Conservation (phyloP, 2,113 vertebrate species). For the Epinephelus fuscoguttatus region DNA sequence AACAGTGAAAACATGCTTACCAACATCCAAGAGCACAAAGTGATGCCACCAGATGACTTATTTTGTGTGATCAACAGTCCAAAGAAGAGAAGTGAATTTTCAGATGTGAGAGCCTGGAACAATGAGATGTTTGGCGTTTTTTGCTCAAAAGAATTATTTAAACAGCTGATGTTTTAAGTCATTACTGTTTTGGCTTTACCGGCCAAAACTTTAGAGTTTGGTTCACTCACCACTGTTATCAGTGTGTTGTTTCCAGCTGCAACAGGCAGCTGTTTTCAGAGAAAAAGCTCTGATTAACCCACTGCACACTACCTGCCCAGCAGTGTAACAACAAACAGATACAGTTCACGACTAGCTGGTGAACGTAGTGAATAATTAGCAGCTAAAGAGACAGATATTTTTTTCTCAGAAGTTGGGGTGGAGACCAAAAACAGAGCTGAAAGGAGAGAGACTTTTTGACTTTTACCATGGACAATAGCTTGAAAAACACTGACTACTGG, state of each 20-base stretch:
- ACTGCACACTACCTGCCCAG: no score
- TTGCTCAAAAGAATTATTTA: neutral
- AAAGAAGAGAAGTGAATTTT: neutral
- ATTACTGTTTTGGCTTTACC: neutral
- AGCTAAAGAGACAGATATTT: neutral
- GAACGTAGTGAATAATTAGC: neutral
- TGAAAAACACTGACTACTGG: no score
- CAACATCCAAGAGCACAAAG: no score
- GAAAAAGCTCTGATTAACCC: no score
- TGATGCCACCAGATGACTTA: no score
- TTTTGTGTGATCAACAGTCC: no score
- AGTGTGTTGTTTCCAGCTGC: neutral
- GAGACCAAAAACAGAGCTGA: neutral
- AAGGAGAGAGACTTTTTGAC: neutral
- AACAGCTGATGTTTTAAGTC: neutral
- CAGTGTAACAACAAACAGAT: no score
- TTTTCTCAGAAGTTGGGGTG: neutral
- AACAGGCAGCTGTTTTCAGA: neutral
- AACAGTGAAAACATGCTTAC: no score
- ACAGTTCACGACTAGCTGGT: neutral
- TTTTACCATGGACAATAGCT: neutral
- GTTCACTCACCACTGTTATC: neutral
- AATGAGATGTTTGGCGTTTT: neutral
- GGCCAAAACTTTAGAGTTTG: neutral
- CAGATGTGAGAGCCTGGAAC: neutral